Conservation (phyloP, 2,113 vertebrate genomes). For the Gymnocephalus cernua region DNA sequence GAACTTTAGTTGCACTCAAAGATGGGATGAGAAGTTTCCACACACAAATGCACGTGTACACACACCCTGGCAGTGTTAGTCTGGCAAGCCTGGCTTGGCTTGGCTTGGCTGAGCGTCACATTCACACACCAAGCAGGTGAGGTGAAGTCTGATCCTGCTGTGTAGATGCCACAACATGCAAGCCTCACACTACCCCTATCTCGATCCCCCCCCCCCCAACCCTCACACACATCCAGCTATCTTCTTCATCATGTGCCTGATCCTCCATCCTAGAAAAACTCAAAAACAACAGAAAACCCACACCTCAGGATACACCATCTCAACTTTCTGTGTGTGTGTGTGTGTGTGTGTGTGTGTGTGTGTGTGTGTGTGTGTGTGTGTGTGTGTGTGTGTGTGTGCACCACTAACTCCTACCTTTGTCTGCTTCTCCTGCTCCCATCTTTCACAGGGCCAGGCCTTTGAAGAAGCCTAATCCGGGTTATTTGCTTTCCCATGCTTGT, state of each 20-base stretch:
- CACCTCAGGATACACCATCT: slow-evolving; percentile 50
- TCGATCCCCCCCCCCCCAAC: fast-evolving
- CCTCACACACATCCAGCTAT: slow-evolving; percentile 9
- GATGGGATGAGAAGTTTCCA: slow-evolving; percentile 62
- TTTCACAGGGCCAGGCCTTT: slow-evolving; percentile 79
- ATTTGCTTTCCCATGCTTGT: slow-evolving; percentile 85
- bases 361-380: slow-evolving; percentile 51
- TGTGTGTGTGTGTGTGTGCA: slow-evolving; percentile 46
- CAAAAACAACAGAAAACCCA: slow-evolving; percentile 51
- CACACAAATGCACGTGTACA: slow-evolving; percentile 37
- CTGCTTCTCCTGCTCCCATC: slow-evolving; percentile 77
- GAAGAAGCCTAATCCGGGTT: slow-evolving; percentile 81
- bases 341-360: slow-evolving; percentile 52
- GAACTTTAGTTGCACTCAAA: slow-evolving; percentile 72
- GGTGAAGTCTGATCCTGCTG: slow-evolving; percentile 61
- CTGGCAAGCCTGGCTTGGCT: slow-evolving; percentile 47
- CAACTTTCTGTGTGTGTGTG: slow-evolving; percentile 53
- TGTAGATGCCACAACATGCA: slow-evolving; percentile 63
- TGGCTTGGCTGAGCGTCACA: slow-evolving; percentile 36
- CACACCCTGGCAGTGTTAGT: slow-evolving; percentile 37
- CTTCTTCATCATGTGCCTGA: slow-evolving; percentile 24
- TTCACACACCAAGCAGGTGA: slow-evolving; percentile 62
- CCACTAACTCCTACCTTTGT: slow-evolving; percentile 73
- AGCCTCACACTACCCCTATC: slow-evolving; percentile 37
- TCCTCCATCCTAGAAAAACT: slow-evolving; percentile 37